Percentiles rank a stretch among this genome's conserved stretches.
Evolutionary conservation across 2,113 vertebrate species (phyloP).

Genomic region (Dasyprocta punctata): DNA sequence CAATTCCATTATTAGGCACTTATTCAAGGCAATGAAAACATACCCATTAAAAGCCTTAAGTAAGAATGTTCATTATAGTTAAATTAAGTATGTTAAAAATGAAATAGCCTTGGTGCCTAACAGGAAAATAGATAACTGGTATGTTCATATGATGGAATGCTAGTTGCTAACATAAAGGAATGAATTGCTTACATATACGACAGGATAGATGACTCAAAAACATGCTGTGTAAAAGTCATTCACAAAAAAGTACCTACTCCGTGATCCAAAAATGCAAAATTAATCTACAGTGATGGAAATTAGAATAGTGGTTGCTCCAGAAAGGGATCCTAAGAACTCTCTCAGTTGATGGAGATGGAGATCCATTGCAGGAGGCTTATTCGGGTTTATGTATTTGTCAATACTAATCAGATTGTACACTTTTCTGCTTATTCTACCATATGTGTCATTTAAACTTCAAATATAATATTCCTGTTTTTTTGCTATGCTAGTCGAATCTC

Average conservation of each 20-base stretch:
- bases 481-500: conserved; percentile 6
- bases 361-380: background rate
- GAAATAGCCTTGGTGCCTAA: background rate
- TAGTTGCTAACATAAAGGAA: background rate
- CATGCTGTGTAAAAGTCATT: background rate
- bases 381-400: conserved; percentile 5
- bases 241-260: background rate
- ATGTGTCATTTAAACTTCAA: background rate
- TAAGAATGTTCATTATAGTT: conserved; percentile 13
- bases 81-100: conserved; percentile 6
- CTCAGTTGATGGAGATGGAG: background rate
- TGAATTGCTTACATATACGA: background rate
- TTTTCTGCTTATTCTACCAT: background rate
- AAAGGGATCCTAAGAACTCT: background rate
- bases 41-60: conserved; percentile 2
- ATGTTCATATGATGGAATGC: background rate
- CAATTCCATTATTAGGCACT: background rate
- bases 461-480: background rate
- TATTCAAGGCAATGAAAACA: conserved; percentile 30
- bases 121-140: background rate
- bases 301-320: background rate
- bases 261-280: background rate
- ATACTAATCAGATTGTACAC: background rate
- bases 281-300: background rate
- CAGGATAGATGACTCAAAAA: background rate